A percentile compares a stretch with the other conserved stretches of the same genome.
Evolutionary conservation across 1,140 invertebrate species (phyloP).

Genomic region (Varroa destructor): DNA sequence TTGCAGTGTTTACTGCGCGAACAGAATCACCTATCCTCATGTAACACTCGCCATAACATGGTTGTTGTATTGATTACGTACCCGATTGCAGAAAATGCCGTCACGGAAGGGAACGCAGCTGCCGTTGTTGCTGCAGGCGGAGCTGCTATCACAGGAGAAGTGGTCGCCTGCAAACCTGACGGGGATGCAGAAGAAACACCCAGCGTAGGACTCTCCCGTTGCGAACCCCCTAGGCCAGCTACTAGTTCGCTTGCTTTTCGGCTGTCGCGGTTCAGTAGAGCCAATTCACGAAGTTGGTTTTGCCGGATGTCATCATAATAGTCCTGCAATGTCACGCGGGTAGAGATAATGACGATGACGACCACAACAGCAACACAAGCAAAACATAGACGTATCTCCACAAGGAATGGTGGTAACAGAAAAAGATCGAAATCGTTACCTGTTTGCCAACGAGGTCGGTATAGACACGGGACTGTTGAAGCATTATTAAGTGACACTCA

Average conservation of each 20-base stretch:
- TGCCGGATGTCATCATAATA: constrained; percentile 25
- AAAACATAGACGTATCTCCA: neutral
- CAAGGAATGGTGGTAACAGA: neutral
- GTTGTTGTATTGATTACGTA: neutral
- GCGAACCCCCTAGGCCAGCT: neutral
- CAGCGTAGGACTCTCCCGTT: constrained; percentile 6
- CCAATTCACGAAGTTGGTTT: constrained; percentile 24
- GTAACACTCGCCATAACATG: too few relatives aligned
- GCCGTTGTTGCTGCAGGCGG: neutral
- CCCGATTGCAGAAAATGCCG: constrained; percentile 21
- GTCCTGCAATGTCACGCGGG: neutral
- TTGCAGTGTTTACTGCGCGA: too few relatives aligned
- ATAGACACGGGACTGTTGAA: too few relatives aligned
- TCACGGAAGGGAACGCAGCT: constrained; percentile 18
- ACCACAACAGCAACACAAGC: too few relatives aligned
- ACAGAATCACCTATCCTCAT: too few relatives aligned
- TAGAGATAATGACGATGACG: too few relatives aligned
- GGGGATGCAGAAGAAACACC: constrained; percentile 12
- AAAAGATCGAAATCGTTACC: too few relatives aligned
- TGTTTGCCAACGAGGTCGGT: too few relatives aligned
- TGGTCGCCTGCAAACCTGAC: constrained; percentile 25
- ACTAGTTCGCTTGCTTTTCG: constrained; percentile 13
- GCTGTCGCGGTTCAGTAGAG: constrained; percentile 23
- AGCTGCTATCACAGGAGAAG: constrained; percentile 15
- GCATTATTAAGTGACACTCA: too few relatives aligned